phyloP scores from a whole-genome alignment of 2,888 invertebrate species.

The Globia sparganii region DNA sequence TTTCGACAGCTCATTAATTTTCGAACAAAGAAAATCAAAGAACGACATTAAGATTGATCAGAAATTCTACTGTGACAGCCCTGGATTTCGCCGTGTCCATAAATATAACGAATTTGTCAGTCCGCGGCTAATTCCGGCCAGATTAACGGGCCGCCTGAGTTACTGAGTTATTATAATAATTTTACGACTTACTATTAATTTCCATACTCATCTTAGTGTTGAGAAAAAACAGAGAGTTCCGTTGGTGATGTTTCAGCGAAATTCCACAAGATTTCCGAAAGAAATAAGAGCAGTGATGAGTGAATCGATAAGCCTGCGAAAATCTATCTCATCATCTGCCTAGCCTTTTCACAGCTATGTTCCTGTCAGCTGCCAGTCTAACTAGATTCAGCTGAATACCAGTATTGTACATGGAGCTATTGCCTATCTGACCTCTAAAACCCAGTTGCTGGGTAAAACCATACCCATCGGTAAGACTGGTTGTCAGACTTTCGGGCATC shows the following conservation, averaged over 20 bases:
- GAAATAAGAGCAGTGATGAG: not conserved
- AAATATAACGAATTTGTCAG: conserved; percentile 82
- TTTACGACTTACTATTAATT: conserved; percentile 67
- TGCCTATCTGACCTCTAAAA: not conserved
- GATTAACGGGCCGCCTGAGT: conserved; percentile 72
- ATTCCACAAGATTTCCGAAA: not conserved
- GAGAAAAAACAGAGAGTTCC: conserved; percentile 46
- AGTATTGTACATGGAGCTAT: not conserved
- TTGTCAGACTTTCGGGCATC: not conserved
- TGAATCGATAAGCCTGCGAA: not conserved
- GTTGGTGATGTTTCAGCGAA: conserved; percentile 5
- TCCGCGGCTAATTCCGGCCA: conserved; percentile 75
- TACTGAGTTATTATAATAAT: conserved; percentile 74
- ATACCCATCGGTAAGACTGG: not conserved
- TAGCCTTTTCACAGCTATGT: not conserved
- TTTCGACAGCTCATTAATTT: conserved; percentile 52
- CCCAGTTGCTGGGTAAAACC: not conserved
- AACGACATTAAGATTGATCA: conserved; percentile 53
- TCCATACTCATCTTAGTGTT: conserved; percentile 49
- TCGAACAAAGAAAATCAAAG: conserved; percentile 50
- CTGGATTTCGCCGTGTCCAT: conserved; percentile 72
- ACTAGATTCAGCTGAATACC: not conserved
- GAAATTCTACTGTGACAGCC: conserved; percentile 65
- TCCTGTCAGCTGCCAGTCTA: too few relatives aligned
- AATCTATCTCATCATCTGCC: not conserved